A percentile compares a stretch with the other conserved stretches of the same genome.
Evolutionary conservation across 2,113 vertebrate species (phyloP).

Genomic region (Dasypus novemcinctus): DNA sequence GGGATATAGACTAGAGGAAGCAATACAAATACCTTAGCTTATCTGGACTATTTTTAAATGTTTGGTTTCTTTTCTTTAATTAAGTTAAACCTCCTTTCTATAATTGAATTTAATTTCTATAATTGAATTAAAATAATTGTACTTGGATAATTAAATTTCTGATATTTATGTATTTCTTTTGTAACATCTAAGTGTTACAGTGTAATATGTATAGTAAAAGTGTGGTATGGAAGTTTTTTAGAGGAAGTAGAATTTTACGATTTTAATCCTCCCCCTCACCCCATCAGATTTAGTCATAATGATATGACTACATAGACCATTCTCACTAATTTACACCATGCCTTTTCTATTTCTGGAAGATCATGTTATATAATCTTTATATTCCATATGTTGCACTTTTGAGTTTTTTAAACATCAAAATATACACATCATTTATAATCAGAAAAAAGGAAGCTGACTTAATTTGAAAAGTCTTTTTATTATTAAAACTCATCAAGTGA

Average conservation of each 20-base stretch:
- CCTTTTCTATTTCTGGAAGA: neutral
- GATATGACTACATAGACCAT: neutral
- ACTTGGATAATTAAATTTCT: constrained; percentile 29
- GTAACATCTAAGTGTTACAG: neutral
- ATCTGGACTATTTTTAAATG: constrained; percentile 17
- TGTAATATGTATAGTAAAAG: neutral
- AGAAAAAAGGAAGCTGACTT: neutral
- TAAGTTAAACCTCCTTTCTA: constrained; percentile 20
- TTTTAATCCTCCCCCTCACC: neutral
- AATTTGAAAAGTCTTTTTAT: neutral
- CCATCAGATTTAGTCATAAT: neutral
- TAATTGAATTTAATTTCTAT: constrained; percentile 46
- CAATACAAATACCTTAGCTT: neutral
- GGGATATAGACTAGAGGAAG: constrained; percentile 21
- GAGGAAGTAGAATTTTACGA: neutral
- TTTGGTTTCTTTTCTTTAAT: constrained; percentile 60
- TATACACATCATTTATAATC: neutral
- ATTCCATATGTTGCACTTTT: neutral
- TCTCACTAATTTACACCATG: neutral
- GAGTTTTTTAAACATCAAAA: constrained; percentile 22
- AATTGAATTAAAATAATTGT: constrained; percentile 44
- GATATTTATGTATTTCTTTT: neutral
- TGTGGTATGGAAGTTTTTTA: neutral
- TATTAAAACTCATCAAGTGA: neutral
- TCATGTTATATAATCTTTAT: neutral